A percentile compares a stretch with the other conserved stretches of the same genome.
These are phyloP conservation scores for Dolomedes plantarius DNA, from an alignment of 2,888 invertebrate genomes.

Conservation along the genomic window DNA sequence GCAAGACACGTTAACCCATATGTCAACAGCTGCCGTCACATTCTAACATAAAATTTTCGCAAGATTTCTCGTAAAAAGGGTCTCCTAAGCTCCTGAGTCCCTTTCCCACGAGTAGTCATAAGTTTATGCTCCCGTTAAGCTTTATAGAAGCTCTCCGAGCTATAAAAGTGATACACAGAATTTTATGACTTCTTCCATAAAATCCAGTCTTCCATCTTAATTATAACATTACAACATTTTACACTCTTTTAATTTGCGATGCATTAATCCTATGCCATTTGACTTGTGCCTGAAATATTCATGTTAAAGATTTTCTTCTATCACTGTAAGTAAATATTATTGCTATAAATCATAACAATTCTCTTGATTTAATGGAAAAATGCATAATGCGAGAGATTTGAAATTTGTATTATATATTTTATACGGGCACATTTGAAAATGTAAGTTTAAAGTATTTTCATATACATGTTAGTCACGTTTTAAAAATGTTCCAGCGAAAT, in stretches of 20 bases:
- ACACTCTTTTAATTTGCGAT: not conserved
- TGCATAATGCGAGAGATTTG: too few relatives aligned
- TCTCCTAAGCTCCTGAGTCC: not conserved
- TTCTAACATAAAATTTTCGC: conserved; percentile 31
- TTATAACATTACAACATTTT: not conserved
- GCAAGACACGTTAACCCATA: conserved; percentile 45
- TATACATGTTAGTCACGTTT: too few relatives aligned
- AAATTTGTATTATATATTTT: too few relatives aligned
- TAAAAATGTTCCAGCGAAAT: too few relatives aligned
- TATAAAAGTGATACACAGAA: conserved; percentile 14
- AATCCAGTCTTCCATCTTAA: conserved; percentile 9
- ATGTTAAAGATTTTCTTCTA: too few relatives aligned
- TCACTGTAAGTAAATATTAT: too few relatives aligned
- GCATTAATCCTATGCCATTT: too few relatives aligned
- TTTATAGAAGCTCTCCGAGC: not conserved
- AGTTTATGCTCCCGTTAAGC: conserved; percentile 9
- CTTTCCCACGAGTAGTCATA: not conserved
- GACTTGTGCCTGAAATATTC: too few relatives aligned
- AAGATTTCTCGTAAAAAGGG: conserved; percentile 20
- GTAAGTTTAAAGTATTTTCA: too few relatives aligned
- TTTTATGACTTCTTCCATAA: conserved; percentile 5
- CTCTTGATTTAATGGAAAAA: too few relatives aligned
- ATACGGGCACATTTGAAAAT: too few relatives aligned
- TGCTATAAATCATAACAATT: too few relatives aligned
- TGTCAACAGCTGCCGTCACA: conserved; percentile 50